Conservation (phyloP, 2,888 invertebrate genomes). For the Plebejus argus region DNA sequence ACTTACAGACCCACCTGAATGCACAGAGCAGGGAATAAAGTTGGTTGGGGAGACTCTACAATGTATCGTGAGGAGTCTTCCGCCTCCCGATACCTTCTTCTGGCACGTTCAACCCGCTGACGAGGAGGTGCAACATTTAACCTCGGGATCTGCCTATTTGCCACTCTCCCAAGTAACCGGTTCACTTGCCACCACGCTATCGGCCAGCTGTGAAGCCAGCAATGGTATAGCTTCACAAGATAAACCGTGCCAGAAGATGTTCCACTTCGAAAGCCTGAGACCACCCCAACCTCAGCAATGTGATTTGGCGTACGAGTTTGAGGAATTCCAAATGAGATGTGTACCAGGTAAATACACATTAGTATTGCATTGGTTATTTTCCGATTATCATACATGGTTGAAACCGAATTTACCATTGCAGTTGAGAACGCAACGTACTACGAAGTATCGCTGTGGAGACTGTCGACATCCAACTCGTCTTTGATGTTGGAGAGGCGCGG, state of each 20-base stretch:
- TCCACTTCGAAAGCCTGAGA: constrained; percentile 65
- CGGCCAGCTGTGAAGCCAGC: constrained; percentile 66
- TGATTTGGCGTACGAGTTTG: constrained; percentile 68
- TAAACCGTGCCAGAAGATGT: constrained; percentile 58
- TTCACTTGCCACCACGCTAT: constrained; percentile 58
- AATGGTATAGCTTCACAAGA: constrained; percentile 70
- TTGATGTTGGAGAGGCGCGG: constrained; percentile 63
- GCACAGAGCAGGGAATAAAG: constrained; percentile 60
- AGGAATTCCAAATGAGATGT: constrained; percentile 73
- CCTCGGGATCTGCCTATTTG: constrained; percentile 65
- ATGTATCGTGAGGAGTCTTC: constrained; percentile 65
- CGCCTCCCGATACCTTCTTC: constrained; percentile 66
- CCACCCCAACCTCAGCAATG: constrained; percentile 69
- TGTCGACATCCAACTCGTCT: constrained; percentile 68
- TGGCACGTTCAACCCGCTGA: constrained; percentile 68
- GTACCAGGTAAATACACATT: constrained; percentile 59
- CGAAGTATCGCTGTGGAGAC: constrained; percentile 71
- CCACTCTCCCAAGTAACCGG: constrained; percentile 68
- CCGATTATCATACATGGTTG: not conserved
- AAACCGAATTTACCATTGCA: constrained; percentile 42
- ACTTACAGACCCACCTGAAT: constrained; percentile 75
- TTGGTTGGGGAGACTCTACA: constrained; percentile 63
- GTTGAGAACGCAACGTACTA: constrained; percentile 76
- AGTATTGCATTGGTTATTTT: not conserved
- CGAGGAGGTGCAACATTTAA: constrained; percentile 65